Percentiles rank a stretch among this genome's conserved stretches.
Conservation (phyloP, 2,888 invertebrate species). For the Melinaea menophilus region DNA sequence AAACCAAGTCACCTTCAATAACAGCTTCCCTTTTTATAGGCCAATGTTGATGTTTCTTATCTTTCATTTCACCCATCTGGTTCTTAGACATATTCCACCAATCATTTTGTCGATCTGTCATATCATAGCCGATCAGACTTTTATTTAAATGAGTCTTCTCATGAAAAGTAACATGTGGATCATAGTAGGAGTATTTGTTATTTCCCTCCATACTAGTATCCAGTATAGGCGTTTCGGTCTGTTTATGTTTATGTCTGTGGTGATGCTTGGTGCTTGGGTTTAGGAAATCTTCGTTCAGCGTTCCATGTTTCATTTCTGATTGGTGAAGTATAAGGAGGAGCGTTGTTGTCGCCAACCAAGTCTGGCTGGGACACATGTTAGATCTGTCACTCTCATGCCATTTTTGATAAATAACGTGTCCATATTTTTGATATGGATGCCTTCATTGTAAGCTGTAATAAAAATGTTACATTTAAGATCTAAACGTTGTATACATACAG, state of each 20-base stretch:
- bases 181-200: conserved; percentile 35
- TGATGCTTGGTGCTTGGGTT: conserved; percentile 50
- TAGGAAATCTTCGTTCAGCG: conserved; percentile 39
- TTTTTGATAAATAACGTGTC: conserved; percentile 44
- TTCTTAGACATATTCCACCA: conserved; percentile 65
- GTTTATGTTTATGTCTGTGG: conserved; percentile 63
- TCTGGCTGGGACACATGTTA: conserved; percentile 59
- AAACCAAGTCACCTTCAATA: conserved; percentile 90
- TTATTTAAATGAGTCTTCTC: conserved; percentile 46
- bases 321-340: conserved; percentile 51
- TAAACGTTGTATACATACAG: background rate
- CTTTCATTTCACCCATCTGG: conserved; percentile 55
- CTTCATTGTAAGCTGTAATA: conserved; percentile 65
- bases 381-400: conserved; percentile 57
- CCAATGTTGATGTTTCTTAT: conserved; percentile 78
- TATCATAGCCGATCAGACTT: conserved; percentile 40
- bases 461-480: conserved; percentile 20
- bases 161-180: conserved; percentile 42
- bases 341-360: conserved; percentile 60
- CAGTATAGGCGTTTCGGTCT: conserved; percentile 34
- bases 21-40: conserved; percentile 92
- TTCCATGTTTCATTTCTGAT: conserved; percentile 56
- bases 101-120: conserved; percentile 42
- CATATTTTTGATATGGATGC: conserved; percentile 46
- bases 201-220: conserved; percentile 41